A percentile compares a stretch with the other conserved stretches of the same genome.
These are phyloP conservation scores for Rafetus swinhoei DNA, from an alignment of 2,113 vertebrate species.

Conservation along the genomic window DNA sequence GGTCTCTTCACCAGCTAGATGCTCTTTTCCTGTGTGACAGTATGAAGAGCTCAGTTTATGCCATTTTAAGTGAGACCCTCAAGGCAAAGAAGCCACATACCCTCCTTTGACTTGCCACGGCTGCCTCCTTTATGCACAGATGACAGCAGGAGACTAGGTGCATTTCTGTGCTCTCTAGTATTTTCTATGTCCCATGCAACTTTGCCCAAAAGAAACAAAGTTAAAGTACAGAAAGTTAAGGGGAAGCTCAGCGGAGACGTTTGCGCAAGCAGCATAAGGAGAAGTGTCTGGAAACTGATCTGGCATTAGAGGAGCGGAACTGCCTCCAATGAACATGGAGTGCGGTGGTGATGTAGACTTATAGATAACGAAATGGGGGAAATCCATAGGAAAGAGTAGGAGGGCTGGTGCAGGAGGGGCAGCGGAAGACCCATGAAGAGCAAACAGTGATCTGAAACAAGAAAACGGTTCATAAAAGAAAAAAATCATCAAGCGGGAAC, in stretches of 20 bases:
- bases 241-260: neutral
- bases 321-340: neutral
- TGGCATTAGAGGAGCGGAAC: neutral
- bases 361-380: neutral
- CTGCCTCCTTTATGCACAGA: neutral
- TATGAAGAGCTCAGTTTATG: accelerated
- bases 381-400: neutral
- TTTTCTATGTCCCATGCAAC: accelerated
- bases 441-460: neutral
- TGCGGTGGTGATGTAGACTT: neutral
- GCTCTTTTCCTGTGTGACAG: neutral
- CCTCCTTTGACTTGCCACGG: neutral
- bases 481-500: neutral
- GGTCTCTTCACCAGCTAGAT: accelerated
- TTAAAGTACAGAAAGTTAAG: neutral
- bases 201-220: neutral
- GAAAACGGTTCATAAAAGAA: neutral
- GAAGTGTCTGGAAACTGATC: neutral
- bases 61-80: accelerated
- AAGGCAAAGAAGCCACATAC: neutral
- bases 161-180: accelerated
- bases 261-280: neutral
- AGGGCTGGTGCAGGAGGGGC: neutral
- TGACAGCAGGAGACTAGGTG: neutral
- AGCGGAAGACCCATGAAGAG: neutral